Evolutionary conservation across 2,797 vertebrate species (phyloP).

Genomic region (Paramormyrops hopkinsi): DNA sequence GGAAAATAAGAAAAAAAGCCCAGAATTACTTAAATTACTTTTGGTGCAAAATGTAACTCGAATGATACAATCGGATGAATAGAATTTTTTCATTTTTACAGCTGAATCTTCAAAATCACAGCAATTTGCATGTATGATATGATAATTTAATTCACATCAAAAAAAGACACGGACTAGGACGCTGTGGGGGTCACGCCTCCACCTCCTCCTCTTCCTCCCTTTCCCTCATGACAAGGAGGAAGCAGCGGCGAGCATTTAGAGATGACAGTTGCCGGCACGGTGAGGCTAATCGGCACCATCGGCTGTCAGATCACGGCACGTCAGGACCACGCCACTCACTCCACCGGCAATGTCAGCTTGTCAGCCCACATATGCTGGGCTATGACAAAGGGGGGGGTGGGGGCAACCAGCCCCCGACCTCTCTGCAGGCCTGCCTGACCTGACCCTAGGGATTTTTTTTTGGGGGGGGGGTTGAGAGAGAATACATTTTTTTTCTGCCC

Average conservation of each 20-base stretch:
- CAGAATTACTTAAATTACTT: background rate
- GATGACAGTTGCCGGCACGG: constrained; percentile 21
- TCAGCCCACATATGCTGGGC: constrained; percentile 23
- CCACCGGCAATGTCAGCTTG: constrained; percentile 26
- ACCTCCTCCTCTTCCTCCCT: background rate
- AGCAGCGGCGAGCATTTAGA: constrained; percentile 1
- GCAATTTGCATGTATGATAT: background rate
- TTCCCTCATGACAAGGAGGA: background rate
- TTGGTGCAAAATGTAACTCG: background rate
- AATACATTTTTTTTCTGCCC: background rate
- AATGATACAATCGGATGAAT: background rate
- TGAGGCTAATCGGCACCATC: constrained; percentile 20
- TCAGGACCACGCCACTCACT: background rate
- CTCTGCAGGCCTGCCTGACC: background rate
- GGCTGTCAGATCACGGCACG: constrained; percentile 12
- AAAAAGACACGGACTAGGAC: background rate
- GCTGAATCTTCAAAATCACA: background rate
- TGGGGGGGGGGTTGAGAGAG: background rate
- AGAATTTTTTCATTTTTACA: background rate
- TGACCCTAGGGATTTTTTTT: background rate
- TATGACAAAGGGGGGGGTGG: background rate
- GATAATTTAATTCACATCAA: background rate
- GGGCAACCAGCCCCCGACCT: background rate
- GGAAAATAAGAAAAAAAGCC: background rate
- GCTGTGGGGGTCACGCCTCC: background rate